Evolutionary conservation across 1,140 invertebrate genomes (phyloP), one percentile per base, ranked within the genome.

Genomic region (Nilaparvata lugens): DNA sequence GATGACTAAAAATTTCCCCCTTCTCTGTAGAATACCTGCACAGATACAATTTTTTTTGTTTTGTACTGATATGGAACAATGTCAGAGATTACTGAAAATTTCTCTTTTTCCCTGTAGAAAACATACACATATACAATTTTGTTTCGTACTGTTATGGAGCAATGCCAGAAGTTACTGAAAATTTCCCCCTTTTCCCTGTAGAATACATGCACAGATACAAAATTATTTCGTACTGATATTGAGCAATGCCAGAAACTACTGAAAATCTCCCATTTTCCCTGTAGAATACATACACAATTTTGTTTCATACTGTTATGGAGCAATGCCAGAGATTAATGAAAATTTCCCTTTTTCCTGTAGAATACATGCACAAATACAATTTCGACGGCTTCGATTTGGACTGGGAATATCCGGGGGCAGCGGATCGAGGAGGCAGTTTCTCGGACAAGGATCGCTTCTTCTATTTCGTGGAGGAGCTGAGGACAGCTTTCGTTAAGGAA

Each of bases 391-490:
- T 91, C 61, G 89, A 92, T 69, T 74, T 92, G 62, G 89, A 91
- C 67, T 91, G 88, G 89, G 87, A 91, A 72, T 92, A 92, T 68
- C 91, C 91, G 1, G 89, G 86, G 3, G 91, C 90, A 0, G 81
- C 88, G 0, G 89, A 93, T 72, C 78, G 89, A 16, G 88, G 88
- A n/a, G 91, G 91, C 35, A 83, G 78, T 51, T 91, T 84, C 68
- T 82, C 84, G 1, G 91, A 94, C 72, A 93, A 91, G 72, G 85
- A 91, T 62, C 80, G 79, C 38, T 91, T 91, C 75, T 79, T 87
- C n/a, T 89, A 83, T 68, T 85, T 92, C 45, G 88, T 93, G 0
- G 82, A 91, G 68, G 90, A 93, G 70, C 68, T 93, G 63, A 76
- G 84, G 62, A 76, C 84, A 14, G 90, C 89, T 16, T 93, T 94